These are phyloP conservation scores for Corvus cornix DNA, from an alignment of 2,113 vertebrate species.

Conservation along the genomic window DNA sequence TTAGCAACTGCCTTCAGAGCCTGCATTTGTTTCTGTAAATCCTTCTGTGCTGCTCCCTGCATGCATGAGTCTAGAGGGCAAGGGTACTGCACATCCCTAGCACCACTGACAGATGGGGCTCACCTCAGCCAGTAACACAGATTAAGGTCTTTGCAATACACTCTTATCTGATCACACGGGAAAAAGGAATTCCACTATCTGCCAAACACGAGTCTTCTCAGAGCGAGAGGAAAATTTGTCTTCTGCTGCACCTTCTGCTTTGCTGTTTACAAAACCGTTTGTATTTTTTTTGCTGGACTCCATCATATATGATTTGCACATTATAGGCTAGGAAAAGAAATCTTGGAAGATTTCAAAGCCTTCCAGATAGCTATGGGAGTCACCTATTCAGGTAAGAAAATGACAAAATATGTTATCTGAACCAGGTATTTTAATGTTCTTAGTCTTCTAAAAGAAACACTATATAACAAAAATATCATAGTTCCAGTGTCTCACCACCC, in stretches of 20 bases:
- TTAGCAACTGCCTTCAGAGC: not conserved
- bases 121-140: not conserved
- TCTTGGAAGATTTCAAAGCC: not conserved
- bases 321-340: not conserved
- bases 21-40: not conserved
- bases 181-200: not conserved
- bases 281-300: not conserved
- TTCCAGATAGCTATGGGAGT: not conserved
- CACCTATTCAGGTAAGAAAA: not conserved
- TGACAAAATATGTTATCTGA: not conserved
- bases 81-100: not conserved
- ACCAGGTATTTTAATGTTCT: not conserved
- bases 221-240: not conserved
- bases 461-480: not conserved
- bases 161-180: not conserved
- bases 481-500: not conserved
- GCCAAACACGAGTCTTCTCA: not conserved
- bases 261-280: not conserved
- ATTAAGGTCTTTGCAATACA: not conserved
- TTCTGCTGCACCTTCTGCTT: not conserved
- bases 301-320: not conserved
- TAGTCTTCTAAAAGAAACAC: not conserved
- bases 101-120: slow-evolving; percentile 20
- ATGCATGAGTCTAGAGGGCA: not conserved
- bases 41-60: not conserved